These are phyloP conservation scores for Cnemophilus loriae DNA, from an alignment of 2,113 vertebrate genomes.

Conservation along the genomic window DNA sequence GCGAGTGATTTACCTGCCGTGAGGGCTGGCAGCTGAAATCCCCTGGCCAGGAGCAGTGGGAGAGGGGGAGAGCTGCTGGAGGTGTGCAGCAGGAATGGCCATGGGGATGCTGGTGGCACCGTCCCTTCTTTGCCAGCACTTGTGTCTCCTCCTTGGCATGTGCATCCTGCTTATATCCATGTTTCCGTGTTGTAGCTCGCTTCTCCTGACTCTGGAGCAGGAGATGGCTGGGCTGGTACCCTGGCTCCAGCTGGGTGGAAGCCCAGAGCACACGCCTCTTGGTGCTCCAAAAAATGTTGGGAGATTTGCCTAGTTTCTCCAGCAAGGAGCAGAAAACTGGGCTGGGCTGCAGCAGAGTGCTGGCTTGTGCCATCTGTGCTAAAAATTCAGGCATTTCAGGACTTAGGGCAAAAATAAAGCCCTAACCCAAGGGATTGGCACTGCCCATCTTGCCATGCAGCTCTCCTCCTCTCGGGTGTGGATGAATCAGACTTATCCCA, in stretches of 20 bases:
- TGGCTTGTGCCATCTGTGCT: neutral
- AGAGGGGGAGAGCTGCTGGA: neutral
- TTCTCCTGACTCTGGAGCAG: neutral
- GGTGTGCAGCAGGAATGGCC: rapidly evolving
- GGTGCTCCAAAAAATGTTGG: neutral
- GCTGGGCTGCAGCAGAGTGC: neutral
- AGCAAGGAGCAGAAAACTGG: neutral
- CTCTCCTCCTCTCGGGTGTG: rapidly evolving
- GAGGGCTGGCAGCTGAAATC: neutral
- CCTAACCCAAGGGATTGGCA: neutral
- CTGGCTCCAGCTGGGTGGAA: neutral
- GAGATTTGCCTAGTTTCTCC: neutral
- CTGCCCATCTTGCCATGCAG: neutral
- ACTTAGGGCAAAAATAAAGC: neutral
- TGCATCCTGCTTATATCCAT: neutral
- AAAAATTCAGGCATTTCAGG: neutral
- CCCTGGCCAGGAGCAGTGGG: neutral
- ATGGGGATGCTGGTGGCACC: neutral
- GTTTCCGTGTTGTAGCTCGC: rapidly evolving
- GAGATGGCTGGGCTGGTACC: neutral
- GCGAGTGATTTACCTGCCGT: neutral
- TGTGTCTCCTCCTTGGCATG: neutral
- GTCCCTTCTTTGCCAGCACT: neutral
- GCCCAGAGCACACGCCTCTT: neutral
- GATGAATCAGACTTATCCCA: neutral